Percentiles rank a stretch among this genome's conserved stretches.
Conservation (phyloP, 2,888 invertebrate genomes). For the Conchocele bisecta region DNA sequence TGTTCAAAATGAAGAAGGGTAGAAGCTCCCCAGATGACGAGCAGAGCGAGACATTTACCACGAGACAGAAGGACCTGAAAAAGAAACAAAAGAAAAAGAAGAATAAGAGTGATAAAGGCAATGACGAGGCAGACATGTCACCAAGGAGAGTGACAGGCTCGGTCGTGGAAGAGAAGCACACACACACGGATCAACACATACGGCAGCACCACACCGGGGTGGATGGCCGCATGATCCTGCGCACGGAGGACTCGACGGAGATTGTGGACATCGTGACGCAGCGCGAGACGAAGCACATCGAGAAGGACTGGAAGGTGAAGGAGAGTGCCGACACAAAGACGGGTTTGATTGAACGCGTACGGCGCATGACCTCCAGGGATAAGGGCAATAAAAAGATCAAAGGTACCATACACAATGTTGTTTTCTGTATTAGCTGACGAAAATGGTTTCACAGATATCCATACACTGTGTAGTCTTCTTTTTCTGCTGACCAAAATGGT, state of each 20-base stretch:
- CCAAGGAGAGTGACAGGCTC: neutral
- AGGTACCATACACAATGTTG: no score
- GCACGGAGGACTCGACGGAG: conserved; percentile 37
- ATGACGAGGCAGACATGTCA: neutral
- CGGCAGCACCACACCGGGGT: conserved; percentile 37
- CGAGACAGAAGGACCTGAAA: neutral
- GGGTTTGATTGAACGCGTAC: conserved; percentile 39
- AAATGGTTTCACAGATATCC: no score
- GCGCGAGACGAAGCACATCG: conserved; percentile 52
- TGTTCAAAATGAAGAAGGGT: conserved; percentile 39
- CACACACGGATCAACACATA: conserved; percentile 41
- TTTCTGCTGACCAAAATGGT: no score
- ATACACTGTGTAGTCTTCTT: no score
- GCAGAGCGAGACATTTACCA: neutral
- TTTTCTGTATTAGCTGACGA: no score
- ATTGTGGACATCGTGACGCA: conserved; percentile 23
- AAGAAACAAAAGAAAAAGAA: conserved; percentile 19
- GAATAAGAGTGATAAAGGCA: conserved; percentile 17
- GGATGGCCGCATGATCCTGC: conserved; percentile 10
- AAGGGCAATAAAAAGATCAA: conserved; percentile 39
- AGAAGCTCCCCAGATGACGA: conserved; percentile 12
- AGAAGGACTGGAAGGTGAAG: conserved; percentile 54
- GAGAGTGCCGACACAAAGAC: conserved; percentile 53
- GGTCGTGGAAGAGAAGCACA: conserved; percentile 42
- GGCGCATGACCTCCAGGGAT: conserved; percentile 40